Conservation (phyloP, 2,113 vertebrate genomes). For the Emydocephalus ijimae region DNA sequence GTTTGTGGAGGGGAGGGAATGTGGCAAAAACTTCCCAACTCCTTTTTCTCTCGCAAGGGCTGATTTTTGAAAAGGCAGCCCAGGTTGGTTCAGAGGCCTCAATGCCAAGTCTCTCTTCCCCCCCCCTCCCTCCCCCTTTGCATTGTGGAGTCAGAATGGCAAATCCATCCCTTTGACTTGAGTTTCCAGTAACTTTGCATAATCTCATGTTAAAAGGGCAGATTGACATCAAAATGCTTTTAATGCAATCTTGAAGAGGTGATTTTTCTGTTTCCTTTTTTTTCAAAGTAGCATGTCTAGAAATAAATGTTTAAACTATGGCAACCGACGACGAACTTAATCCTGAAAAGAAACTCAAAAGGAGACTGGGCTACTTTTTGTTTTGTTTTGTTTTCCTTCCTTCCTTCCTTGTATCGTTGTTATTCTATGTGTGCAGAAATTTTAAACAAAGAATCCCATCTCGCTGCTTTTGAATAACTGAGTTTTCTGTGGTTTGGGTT, state of each 20-base stretch:
- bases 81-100: constrained; percentile 43
- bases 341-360: constrained; percentile 55
- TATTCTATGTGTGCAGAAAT: constrained; percentile 34
- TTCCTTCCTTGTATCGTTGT: constrained; percentile 34
- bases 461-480: constrained; percentile 49
- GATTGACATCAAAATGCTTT: constrained; percentile 72
- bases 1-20: constrained; percentile 35
- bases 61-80: constrained; percentile 1
- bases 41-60: background rate
- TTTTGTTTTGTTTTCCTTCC: no score
- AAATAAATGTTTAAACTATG: constrained; percentile 77
- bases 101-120: background rate
- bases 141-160: constrained; percentile 48
- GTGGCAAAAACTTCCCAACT: constrained; percentile 50
- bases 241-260: constrained; percentile 73
- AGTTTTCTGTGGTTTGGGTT: constrained; percentile 44
- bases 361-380: constrained; percentile 54
- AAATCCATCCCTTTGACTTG: constrained; percentile 46
- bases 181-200: constrained; percentile 62
- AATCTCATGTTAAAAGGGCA: constrained; percentile 59
- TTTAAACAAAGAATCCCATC: constrained; percentile 37
- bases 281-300: constrained; percentile 73
- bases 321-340: constrained; percentile 66
- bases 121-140: background rate
- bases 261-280: constrained; percentile 31